Evolutionary conservation across 2,888 invertebrate species (phyloP).

Genomic region (Cephus pulcher): DNA sequence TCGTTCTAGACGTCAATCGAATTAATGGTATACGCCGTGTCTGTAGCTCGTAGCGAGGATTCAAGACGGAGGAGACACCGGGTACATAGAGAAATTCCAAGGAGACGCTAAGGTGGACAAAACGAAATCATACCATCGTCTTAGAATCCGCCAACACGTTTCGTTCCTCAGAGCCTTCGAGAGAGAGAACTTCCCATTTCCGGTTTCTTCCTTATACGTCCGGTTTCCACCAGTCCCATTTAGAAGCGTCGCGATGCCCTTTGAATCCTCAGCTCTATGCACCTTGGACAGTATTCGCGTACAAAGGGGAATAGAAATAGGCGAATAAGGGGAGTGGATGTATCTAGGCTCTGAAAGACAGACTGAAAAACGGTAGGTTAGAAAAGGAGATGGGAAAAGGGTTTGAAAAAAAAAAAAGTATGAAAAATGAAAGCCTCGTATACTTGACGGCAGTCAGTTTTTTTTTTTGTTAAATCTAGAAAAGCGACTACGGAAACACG

Average conservation of each 20-base stretch:
- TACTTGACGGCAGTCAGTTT: neutral
- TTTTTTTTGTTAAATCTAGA: neutral
- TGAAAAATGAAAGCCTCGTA: neutral
- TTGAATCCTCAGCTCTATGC: neutral
- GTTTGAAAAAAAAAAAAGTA: neutral
- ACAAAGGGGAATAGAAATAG: neutral
- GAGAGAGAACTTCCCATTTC: neutral
- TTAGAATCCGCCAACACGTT: neutral
- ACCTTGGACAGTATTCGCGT: neutral
- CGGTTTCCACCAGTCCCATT: neutral
- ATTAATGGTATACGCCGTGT: neutral
- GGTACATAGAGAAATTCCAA: neutral
- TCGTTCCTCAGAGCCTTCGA: neutral
- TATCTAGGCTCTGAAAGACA: neutral
- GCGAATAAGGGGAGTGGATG: neutral
- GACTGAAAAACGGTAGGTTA: neutral
- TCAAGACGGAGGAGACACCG: neutral
- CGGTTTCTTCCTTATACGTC: neutral
- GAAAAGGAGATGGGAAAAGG: neutral
- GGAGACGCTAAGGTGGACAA: neutral
- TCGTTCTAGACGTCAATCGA: neutral
- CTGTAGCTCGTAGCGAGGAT: neutral
- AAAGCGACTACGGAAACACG: neutral
- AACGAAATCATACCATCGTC: neutral
- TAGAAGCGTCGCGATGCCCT: neutral